Percentiles rank a stretch among this genome's conserved stretches.
Conservation (phyloP, 2,888 invertebrate genomes). For the Pammene aurita region DNA sequence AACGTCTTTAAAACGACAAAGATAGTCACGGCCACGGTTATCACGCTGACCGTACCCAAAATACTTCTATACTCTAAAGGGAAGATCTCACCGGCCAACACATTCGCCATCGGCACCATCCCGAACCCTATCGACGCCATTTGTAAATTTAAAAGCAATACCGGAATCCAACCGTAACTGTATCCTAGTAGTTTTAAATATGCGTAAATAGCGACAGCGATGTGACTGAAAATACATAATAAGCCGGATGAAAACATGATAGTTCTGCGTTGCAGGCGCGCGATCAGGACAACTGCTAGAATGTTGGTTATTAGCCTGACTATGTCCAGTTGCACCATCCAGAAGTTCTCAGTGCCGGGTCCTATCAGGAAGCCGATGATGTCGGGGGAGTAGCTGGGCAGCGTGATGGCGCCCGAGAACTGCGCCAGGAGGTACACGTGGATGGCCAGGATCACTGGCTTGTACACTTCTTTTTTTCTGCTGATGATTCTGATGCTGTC, state of each 20-base stretch:
- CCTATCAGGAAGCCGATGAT: slow-evolving; percentile 76
- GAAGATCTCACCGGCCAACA: slow-evolving; percentile 84
- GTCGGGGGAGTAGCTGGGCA: slow-evolving; percentile 82
- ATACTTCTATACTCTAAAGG: slow-evolving; percentile 77
- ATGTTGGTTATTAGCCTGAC: slow-evolving; percentile 77
- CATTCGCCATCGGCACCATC: slow-evolving; percentile 82
- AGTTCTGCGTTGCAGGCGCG: slow-evolving; percentile 75
- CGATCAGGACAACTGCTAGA: slow-evolving; percentile 75
- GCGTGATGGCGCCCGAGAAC: slow-evolving; percentile 82
- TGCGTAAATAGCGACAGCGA: slow-evolving; percentile 61
- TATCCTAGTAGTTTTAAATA: slow-evolving; percentile 45
- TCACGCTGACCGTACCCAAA: slow-evolving; percentile 79
- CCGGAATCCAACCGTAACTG: slow-evolving; percentile 49
- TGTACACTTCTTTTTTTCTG: slow-evolving; percentile 62
- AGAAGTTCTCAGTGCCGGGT: slow-evolving; percentile 76
- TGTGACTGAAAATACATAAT: slow-evolving; percentile 74
- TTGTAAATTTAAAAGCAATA: slow-evolving; percentile 68
- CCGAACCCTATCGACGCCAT: slow-evolving; percentile 75
- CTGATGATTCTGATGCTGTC: slow-evolving; percentile 44
- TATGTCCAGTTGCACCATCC: slow-evolving; percentile 80
- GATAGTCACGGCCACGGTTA: slow-evolving; percentile 76
- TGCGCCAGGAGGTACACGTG: slow-evolving; percentile 81
- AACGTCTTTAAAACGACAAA: slow-evolving; percentile 82
- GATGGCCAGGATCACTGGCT: slow-evolving; percentile 73
- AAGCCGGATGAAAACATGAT: slow-evolving; percentile 77